Conservation (phyloP, 2,888 invertebrate species). For the Ormyrus pomaceus region DNA sequence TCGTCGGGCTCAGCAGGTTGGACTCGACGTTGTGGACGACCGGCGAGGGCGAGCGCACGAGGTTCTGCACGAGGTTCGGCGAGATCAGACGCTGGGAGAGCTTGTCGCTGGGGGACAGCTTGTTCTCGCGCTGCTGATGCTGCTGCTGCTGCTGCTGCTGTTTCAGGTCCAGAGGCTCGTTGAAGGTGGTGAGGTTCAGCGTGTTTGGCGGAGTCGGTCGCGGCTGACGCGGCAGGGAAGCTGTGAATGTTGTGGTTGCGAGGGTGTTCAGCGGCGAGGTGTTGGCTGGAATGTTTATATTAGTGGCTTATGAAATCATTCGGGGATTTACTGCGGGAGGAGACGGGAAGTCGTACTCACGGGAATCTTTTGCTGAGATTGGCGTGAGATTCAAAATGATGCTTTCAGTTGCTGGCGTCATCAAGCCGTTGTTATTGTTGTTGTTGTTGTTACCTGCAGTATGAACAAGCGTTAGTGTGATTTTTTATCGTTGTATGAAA, state of each 20-base stretch:
- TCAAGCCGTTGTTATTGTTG: conserved; percentile 68
- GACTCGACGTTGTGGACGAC: conserved; percentile 73
- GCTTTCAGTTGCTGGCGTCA: conserved; percentile 70
- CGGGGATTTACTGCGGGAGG: no score
- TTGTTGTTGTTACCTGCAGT: conserved; percentile 63
- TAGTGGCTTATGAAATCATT: no score
- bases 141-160: conserved; percentile 20
- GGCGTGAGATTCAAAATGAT: conserved; percentile 88
- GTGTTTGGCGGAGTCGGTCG: conserved; percentile 91
- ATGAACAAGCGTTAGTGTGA: no score
- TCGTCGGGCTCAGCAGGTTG: conserved; percentile 70
- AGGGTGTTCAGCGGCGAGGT: conserved; percentile 72
- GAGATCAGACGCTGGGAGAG: conserved; percentile 71
- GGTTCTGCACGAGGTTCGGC: conserved; percentile 72
- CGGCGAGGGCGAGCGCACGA: conserved; percentile 70
- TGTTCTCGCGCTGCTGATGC: background rate
- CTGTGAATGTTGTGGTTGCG: conserved; percentile 78
- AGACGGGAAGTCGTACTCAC: conserved; percentile 60
- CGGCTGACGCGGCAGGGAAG: conserved; percentile 79
- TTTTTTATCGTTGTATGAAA: no score
- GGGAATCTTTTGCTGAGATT: conserved; percentile 70
- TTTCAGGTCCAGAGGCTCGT: conserved; percentile 68
- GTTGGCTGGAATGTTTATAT: conserved; percentile 62
- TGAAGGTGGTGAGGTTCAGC: conserved; percentile 81
- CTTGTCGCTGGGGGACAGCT: conserved; percentile 69